Evolutionary conservation across 2,113 vertebrate species (phyloP).

Genomic region (Passer domesticus): DNA sequence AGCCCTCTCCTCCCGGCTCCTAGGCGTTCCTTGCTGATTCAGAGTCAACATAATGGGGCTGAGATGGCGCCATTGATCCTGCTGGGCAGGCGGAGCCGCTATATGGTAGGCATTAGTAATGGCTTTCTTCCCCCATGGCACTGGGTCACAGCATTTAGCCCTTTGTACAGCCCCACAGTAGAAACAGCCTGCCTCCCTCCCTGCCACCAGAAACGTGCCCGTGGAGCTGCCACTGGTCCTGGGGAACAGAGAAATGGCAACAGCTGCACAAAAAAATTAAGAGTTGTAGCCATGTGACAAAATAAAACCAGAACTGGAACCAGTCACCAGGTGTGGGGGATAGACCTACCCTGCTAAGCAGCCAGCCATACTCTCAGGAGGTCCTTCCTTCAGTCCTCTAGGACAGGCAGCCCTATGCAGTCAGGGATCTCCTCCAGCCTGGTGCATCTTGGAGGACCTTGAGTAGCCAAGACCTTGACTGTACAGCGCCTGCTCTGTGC

Average conservation of each 20-base stretch:
- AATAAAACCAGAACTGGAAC: background rate
- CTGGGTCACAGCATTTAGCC: background rate
- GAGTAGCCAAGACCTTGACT: background rate
- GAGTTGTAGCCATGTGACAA: background rate
- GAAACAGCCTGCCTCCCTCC: background rate
- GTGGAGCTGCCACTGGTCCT: background rate
- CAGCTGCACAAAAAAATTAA: background rate
- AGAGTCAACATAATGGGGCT: constrained; percentile 44
- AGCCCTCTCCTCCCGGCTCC: constrained; percentile 18
- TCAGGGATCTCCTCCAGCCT: background rate
- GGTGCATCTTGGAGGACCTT: background rate
- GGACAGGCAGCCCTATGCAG: background rate
- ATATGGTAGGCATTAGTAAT: background rate
- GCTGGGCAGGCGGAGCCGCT: constrained; percentile 33
- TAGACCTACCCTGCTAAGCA: background rate
- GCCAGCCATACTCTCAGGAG: background rate
- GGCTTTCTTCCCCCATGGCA: constrained; percentile 16
- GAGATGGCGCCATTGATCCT: constrained; percentile 48
- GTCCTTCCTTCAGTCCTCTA: background rate
- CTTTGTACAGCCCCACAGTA: background rate
- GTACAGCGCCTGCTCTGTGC: background rate
- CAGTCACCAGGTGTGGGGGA: background rate
- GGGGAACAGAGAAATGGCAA: background rate
- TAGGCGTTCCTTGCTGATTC: constrained; percentile 25
- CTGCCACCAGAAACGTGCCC: background rate